Conservation (phyloP, 2,888 invertebrate genomes). For the Endotricha flammealis region DNA sequence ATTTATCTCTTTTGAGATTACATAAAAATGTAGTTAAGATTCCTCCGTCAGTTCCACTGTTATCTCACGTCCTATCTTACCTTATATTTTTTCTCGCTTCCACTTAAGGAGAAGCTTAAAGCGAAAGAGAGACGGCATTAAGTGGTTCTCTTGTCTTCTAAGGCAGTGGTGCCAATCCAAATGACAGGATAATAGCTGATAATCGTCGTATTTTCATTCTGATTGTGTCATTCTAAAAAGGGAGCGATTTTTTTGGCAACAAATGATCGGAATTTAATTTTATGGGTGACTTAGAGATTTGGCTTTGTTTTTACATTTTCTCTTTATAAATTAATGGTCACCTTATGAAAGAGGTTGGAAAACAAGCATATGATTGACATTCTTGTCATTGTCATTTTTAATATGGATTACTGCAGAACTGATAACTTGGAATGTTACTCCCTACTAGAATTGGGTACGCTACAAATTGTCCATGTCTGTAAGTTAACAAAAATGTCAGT, state of each 20-base stretch:
- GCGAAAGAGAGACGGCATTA: conserved; percentile 5
- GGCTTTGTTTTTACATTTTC: too few species aligned
- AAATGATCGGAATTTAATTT: background rate
- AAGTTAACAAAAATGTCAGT: too few species aligned
- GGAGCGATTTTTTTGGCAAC: conserved; percentile 7
- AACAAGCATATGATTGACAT: too few species aligned
- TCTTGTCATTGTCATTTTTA: too few species aligned
- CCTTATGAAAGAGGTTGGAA: too few species aligned
- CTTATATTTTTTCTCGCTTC: conserved; percentile 2
- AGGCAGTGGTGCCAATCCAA: conserved; percentile 24
- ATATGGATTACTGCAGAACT: too few species aligned
- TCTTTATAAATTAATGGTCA: too few species aligned
- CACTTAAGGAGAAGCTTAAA: background rate
- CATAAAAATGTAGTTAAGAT: conserved; percentile 11
- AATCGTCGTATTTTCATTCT: conserved; percentile 26
- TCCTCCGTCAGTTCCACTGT: conserved; percentile 8
- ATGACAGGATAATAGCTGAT: conserved; percentile 30
- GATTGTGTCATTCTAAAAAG: conserved; percentile 21
- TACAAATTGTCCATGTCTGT: too few species aligned
- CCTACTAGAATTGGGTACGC: too few species aligned
- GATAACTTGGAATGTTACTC: too few species aligned
- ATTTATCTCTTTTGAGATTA: conserved; percentile 9
- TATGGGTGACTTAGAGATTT: background rate
- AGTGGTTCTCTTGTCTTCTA: conserved; percentile 4
- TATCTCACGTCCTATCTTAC: conserved; percentile 4